Base-by-base conservation (phyloP, 2,888 invertebrate species). In the Acronicta alni region DNA sequence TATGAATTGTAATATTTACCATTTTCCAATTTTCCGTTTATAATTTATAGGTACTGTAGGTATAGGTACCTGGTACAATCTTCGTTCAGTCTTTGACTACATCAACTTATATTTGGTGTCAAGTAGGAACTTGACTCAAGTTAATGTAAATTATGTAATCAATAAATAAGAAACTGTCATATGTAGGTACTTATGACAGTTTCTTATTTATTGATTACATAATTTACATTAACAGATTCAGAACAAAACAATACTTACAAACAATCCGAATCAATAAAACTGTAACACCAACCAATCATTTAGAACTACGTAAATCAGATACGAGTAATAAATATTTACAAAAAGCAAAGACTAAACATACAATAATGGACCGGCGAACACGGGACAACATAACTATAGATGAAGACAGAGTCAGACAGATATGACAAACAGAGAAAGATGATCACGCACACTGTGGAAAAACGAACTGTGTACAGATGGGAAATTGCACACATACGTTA, bases 301-400 rank as follows among this genome's bases (percentile, higher is more conserved):
- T 71, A 65, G 69, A 79, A 71, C 72, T 72, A 63, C 57, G 66
- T 71, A 68, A 70, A 74, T 73, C 69, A 64, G 66, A 72, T 68
- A 69, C 68, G 67, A 80, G 76, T 79, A 72, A 71, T 77, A 72
- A 76, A 81, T 83, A 81, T 83, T 83, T 84, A 85, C 85, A 81
- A 83, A 85, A 84, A 83, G 81, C 79, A 73, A 67, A 79, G 75
- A 80, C 82, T 87, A 85, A 88, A 82, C 84, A 87, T 82, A 87
- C 84, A 84, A 87, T 90, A 90, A 91, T 90, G 85, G 88, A 87
- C 87, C 85, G 82, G 77, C 80, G 81, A 83, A 84, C 84, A 84
- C 80, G 78, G 75, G 62, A 73, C 79, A 52, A 81, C 79, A 81
- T 80, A 85, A 79, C 82, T 82, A 81, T 83, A 77, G 63, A n/a